Base-by-base conservation (phyloP, 1,140 invertebrate genomes). In the Eurosta solidaginis region DNA sequence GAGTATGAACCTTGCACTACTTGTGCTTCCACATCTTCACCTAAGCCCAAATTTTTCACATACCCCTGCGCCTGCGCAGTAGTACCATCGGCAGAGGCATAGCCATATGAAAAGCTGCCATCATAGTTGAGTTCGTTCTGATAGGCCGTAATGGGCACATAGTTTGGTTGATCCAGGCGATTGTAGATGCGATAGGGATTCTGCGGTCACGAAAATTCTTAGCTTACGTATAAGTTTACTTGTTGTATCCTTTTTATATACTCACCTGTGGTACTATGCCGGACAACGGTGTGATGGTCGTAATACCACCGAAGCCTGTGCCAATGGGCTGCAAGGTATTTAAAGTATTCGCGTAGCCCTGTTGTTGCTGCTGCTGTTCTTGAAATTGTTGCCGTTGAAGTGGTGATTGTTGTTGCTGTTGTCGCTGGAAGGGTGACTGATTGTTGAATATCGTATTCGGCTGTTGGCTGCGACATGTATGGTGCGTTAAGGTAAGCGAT, bases 11-110 rank as follows among this genome's bases (percentile, higher is more conserved):
- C 83, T 77, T 83, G 86, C 3, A 88, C 89, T 2, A 88, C 84
- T 82, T 89, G 88, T 20, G 89, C 89, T 78, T 90, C 90, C 0
- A 88, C 85, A 4, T 83, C 85, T 74, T 91, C 88, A 75, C 89
- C 89, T 49, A 88, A 84, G 5, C 90, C 90, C 9, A 88, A 82
- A 81, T 90, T 90, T 82, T 91, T 91, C 44, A 91, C 82, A 78
- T 89, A 90, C 20, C 91, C 91, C 80, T 89, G 88, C 20, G 92
- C 92, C 80, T 92, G 89, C 5, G 89, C 91, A 40, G 89, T 88
- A 77, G 92, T 92, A 20, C 92, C 92, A 83, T 92, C 91, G 6
- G 88, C 91, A 29, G 91, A 90, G 47, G 91, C 84, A 81, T 92
- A 93, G 40, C 87, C 87, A 40, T 87, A 88, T 17, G 82, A 81